Conservation (phyloP, 2,888 invertebrate genomes). For the Euclidia mi region DNA sequence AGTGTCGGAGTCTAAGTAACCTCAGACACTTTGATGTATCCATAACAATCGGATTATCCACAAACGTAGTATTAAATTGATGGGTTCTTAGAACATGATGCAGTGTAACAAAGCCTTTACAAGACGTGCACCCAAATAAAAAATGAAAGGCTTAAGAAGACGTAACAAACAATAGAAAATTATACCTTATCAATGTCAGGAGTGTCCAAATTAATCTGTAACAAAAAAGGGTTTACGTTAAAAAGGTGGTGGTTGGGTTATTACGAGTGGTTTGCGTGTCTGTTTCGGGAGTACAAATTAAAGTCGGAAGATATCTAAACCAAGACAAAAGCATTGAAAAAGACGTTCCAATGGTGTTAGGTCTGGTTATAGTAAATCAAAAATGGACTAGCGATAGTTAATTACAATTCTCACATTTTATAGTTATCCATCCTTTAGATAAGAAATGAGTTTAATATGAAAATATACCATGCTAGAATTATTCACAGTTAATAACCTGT, state of each 20-base stretch:
- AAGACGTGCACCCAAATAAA: constrained; percentile 35
- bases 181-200: constrained; percentile 46
- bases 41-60: no score
- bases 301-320: constrained; percentile 18
- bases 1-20: no score
- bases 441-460: no score
- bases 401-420: no score
- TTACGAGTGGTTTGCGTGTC: constrained; percentile 22
- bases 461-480: no score
- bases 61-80: background rate
- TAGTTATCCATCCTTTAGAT: no score
- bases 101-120: constrained; percentile 30
- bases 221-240: constrained; percentile 46
- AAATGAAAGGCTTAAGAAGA: constrained; percentile 37
- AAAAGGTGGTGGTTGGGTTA: constrained; percentile 35
- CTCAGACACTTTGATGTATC: no score
- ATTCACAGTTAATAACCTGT: no score
- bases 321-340: constrained; percentile 9
- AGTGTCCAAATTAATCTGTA: constrained; percentile 38
- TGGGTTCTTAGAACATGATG: background rate
- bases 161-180: constrained; percentile 45
- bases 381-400: no score
- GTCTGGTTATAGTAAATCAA: background rate
- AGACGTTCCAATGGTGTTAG: background rate
- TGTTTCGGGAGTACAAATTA: constrained; percentile 4